Conservation (phyloP, 2,113 vertebrate genomes). For the Mugil cephalus region DNA sequence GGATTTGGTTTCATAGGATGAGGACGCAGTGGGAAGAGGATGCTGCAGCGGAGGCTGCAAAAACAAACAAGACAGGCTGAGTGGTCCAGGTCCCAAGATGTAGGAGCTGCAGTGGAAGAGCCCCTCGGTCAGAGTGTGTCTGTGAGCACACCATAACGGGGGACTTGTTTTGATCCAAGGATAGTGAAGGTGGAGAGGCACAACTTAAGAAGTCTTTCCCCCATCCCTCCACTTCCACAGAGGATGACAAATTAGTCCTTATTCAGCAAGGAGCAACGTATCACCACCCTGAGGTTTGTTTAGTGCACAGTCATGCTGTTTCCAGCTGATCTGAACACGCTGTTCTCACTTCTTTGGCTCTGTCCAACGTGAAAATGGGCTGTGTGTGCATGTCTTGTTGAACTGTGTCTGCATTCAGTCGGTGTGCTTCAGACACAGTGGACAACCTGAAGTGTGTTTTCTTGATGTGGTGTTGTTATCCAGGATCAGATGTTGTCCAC, state of each 20-base stretch:
- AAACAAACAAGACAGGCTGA: slow-evolving; percentile 51
- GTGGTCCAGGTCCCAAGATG: slow-evolving; percentile 65
- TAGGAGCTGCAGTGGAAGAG: slow-evolving; percentile 41
- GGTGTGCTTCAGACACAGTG: neutral
- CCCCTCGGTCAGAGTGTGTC: slow-evolving; percentile 28
- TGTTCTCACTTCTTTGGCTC: slow-evolving; percentile 40
- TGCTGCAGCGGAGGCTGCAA: slow-evolving; percentile 44
- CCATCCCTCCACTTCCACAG: slow-evolving; percentile 28
- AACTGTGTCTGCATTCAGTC: slow-evolving; percentile 5
- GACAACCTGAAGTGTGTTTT: slow-evolving; percentile 9
- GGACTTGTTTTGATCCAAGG: slow-evolving; percentile 71
- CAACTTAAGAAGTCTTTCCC: slow-evolving; percentile 60
- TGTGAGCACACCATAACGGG: slow-evolving; percentile 36
- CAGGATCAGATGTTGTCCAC: slow-evolving; percentile 81
- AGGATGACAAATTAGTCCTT: slow-evolving; percentile 72
- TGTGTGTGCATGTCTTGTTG: slow-evolving; percentile 19
- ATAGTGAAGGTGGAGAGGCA: slow-evolving; percentile 71
- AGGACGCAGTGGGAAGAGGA: slow-evolving; percentile 60
- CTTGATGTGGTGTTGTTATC: slow-evolving; percentile 61
- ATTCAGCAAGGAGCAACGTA: slow-evolving; percentile 59
- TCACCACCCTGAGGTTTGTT: slow-evolving; percentile 66
- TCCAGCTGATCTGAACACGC: slow-evolving; percentile 16
- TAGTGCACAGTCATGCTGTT: slow-evolving; percentile 70
- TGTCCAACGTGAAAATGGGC: slow-evolving; percentile 7
- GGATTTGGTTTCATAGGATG: slow-evolving; percentile 53